These are phyloP conservation scores for Stichodactyla helianthus DNA, from an alignment of 64 coral and sea anemone genomes.

Conservation along the genomic window DNA sequence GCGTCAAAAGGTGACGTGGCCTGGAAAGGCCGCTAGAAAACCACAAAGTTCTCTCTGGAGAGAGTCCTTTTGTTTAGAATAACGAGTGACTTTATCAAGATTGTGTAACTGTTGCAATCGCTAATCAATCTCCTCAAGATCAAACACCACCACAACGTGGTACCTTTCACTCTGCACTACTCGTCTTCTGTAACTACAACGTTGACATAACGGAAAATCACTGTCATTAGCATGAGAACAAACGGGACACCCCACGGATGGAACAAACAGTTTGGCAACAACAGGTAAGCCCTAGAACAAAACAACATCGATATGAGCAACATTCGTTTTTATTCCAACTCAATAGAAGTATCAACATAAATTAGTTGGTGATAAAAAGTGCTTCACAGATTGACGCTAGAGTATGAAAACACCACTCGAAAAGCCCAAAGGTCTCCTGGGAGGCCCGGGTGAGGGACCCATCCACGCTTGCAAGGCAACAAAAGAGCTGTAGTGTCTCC, in stretches of 20 bases:
- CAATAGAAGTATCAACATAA: background rate
- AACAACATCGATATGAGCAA: background rate
- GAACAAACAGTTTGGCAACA: conserved; percentile 20
- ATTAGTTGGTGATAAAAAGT: background rate
- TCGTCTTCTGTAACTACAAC: background rate
- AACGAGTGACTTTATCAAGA: background rate
- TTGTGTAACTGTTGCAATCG: background rate
- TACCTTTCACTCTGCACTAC: background rate
- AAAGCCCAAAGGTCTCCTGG: conserved; percentile 34
- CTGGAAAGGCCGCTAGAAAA: background rate
- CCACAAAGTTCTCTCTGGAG: background rate
- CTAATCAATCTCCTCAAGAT: no score
- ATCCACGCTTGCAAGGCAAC: conserved; percentile 9
- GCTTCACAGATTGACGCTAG: background rate
- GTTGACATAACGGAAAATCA: background rate
- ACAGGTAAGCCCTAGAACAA: background rate
- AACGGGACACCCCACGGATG: conserved; percentile 1
- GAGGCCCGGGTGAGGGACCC: conserved; percentile 9
- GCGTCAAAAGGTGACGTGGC: background rate
- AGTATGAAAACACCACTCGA: background rate
- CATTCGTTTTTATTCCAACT: background rate
- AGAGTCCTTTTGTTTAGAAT: background rate
- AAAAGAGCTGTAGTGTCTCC: background rate
- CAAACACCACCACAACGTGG: background rate
- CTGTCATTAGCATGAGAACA: conserved; percentile 39